phyloP scores from a whole-genome alignment of 2,113 vertebrate species.

The Pomatorhinus ruficollis region DNA sequence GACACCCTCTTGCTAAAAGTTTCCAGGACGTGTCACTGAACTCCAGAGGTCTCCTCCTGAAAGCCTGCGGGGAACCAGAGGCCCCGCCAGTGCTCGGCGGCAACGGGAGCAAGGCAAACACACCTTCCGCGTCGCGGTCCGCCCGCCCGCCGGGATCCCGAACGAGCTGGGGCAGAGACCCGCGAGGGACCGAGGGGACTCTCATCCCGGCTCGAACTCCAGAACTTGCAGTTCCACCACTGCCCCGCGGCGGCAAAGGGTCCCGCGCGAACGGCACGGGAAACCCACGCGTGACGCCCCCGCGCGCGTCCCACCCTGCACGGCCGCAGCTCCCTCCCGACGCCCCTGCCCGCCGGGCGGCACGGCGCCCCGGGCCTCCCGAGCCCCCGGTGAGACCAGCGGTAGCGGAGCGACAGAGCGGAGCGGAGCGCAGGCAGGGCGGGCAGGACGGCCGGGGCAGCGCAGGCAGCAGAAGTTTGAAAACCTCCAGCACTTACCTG shows the following conservation, averaged over 20 bases:
- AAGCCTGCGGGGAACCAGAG: not conserved
- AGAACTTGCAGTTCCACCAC: not conserved
- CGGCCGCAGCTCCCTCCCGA: not conserved
- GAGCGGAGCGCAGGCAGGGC: not conserved
- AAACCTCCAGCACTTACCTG: constrained; percentile 71
- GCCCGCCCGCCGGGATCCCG: not conserved
- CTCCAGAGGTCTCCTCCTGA: not conserved
- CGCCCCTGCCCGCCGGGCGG: not conserved
- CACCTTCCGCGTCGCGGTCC: not conserved
- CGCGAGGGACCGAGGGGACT: not conserved
- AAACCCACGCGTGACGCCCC: not conserved
- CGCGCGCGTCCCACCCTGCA: not conserved
- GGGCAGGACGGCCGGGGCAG: not conserved
- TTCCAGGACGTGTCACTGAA: not conserved
- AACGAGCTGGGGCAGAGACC: not conserved
- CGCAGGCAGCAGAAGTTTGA: constrained; percentile 33
- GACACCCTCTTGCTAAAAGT: constrained; percentile 13
- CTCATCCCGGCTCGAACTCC: not conserved
- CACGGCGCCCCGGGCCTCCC: not conserved
- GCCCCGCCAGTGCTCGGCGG: not conserved
- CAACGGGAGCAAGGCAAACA: not conserved
- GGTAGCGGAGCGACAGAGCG: not conserved
- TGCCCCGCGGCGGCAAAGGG: not conserved
- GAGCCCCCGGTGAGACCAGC: not conserved
- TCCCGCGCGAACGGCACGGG: not conserved